These are phyloP conservation scores for Sarotherodon lohbergeri DNA, from an alignment of 2,113 vertebrate species.

Conservation along the genomic window DNA sequence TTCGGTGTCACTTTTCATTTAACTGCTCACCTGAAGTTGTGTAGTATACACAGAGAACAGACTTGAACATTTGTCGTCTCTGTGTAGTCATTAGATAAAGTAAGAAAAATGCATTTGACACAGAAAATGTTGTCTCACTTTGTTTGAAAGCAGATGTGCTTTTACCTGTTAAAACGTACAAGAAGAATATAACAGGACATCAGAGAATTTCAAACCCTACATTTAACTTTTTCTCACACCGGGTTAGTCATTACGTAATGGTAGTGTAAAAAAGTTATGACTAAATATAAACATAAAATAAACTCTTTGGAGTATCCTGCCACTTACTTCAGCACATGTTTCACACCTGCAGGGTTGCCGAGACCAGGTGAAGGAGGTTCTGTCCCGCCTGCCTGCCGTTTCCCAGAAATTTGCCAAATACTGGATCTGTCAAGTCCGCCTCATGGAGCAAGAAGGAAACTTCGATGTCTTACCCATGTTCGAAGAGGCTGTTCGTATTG, in stretches of 20 bases:
- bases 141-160: neutral
- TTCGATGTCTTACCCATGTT: constrained; percentile 78
- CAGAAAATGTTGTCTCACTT: neutral
- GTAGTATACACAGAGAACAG: neutral
- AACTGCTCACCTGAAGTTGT: neutral
- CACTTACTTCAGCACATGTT: neutral
- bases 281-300: neutral
- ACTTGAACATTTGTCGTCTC: neutral
- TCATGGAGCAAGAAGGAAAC: constrained; percentile 74
- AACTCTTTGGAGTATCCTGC: neutral
- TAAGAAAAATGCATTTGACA: neutral
- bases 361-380: constrained; percentile 63
- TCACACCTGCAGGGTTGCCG: constrained; percentile 67
- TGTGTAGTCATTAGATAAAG: neutral
- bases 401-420: constrained; percentile 85
- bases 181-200: neutral
- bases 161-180: neutral
- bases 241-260: neutral
- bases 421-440: constrained; percentile 85
- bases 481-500: constrained; percentile 77
- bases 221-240: neutral
- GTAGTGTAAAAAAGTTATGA: neutral
- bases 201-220: neutral
- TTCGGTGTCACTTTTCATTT: neutral
- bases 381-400: constrained; percentile 77